Percentiles rank a stretch among this genome's conserved stretches.
These are phyloP conservation scores for Palaemon carinicauda DNA, from an alignment of 1,140 invertebrate genomes.

Conservation along the genomic window DNA sequence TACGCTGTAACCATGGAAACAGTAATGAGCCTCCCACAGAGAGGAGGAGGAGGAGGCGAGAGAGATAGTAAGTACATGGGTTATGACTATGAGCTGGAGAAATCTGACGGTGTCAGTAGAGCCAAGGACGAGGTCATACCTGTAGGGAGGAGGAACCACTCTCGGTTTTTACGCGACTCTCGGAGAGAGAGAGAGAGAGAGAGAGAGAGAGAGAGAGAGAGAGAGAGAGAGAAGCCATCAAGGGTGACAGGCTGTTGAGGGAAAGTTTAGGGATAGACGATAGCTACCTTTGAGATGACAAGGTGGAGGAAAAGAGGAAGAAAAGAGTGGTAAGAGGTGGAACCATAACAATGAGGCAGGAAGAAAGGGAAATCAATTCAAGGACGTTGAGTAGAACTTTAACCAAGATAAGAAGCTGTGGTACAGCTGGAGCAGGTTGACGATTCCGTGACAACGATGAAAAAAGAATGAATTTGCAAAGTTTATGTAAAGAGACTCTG, in stretches of 20 bases:
- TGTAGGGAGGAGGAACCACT: no score
- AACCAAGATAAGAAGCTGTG: no score
- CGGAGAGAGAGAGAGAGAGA: no score
- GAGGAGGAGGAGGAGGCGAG: neutral
- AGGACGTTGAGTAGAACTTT: no score
- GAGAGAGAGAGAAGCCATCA: no score
- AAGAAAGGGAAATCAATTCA: neutral
- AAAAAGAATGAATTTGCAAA: no score
- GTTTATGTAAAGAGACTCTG: no score
- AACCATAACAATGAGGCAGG: neutral
- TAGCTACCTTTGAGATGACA: neutral
- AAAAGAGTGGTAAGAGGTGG: neutral
- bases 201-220: no score
- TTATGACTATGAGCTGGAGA: conserved; percentile 11
- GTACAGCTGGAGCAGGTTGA: neutral
- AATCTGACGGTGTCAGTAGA: conserved; percentile 6
- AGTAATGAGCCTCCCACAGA: neutral
- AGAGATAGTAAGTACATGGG: neutral
- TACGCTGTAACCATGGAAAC: neutral
- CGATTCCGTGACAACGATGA: no score
- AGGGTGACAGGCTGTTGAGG: neutral
- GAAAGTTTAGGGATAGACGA: conserved; percentile 16
- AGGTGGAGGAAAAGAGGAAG: neutral
- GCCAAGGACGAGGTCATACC: no score
- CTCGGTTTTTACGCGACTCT: no score